phyloP scores from a whole-genome alignment of 2,888 invertebrate genomes.

The Ptychoptera contaminata region DNA sequence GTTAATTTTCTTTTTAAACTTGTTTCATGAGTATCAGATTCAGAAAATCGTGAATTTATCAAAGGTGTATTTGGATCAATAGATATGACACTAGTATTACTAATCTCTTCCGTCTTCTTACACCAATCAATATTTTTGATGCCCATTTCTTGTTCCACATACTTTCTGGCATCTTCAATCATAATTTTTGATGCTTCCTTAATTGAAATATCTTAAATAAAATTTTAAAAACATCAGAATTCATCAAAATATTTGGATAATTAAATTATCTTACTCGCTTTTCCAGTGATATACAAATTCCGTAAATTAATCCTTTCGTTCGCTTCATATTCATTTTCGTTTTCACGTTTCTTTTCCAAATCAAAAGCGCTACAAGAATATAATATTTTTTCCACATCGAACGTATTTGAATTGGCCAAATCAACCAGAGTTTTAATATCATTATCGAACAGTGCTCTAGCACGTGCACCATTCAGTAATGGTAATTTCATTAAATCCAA shows the following conservation, averaged over 20 bases:
- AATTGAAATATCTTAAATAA: constrained; percentile 40
- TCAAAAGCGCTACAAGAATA: constrained; percentile 71
- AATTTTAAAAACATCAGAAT: neutral
- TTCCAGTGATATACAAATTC: constrained; percentile 65
- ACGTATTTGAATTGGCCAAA: constrained; percentile 56
- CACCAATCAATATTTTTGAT: constrained; percentile 54
- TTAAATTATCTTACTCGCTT: constrained; percentile 36
- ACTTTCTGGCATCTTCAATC: constrained; percentile 59
- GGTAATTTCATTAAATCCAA: constrained; percentile 79
- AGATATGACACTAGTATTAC: constrained; percentile 7
- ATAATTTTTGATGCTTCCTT: constrained; percentile 66
- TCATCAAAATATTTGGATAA: neutral
- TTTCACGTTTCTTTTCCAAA: constrained; percentile 57
- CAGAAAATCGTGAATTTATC: too few relatives aligned
- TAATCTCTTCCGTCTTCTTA: constrained; percentile 16
- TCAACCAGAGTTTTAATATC: constrained; percentile 64
- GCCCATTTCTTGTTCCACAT: constrained; percentile 55
- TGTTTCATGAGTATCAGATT: too few relatives aligned
- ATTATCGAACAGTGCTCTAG: constrained; percentile 65
- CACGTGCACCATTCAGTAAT: constrained; percentile 66
- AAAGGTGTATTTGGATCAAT: neutral
- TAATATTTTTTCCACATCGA: constrained; percentile 58
- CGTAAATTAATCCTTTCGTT: constrained; percentile 50
- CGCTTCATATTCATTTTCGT: constrained; percentile 48
- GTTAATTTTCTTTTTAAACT: too few relatives aligned